These are phyloP conservation scores for Monodelphis domestica DNA, from an alignment of 2,797 vertebrate species.

Conservation along the genomic window DNA sequence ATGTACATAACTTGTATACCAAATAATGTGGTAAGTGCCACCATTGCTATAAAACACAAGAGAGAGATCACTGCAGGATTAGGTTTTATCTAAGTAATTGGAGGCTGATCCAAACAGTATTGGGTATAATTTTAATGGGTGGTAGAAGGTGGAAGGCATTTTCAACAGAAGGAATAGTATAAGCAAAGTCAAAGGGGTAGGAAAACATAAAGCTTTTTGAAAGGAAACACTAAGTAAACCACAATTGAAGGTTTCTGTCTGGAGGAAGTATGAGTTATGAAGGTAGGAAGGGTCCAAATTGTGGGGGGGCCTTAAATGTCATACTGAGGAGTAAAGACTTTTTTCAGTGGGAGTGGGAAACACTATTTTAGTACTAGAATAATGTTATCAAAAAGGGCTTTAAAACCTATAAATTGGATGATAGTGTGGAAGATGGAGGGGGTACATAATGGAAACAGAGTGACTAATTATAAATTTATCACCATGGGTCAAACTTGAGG, in stretches of 20 bases:
- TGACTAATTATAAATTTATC: not conserved
- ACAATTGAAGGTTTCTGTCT: not conserved
- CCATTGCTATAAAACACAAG: no score
- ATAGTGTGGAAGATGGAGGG: not conserved
- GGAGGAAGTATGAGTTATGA: not conserved
- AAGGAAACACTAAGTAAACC: not conserved
- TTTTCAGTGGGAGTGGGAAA: not conserved
- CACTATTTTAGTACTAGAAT: not conserved
- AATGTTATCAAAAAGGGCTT: not conserved
- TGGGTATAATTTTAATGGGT: not conserved
- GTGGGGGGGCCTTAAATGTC: not conserved
- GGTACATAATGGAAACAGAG: no score
- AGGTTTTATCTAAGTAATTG: not conserved
- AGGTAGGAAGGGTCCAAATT: not conserved
- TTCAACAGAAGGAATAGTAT: not conserved
- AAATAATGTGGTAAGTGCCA: not conserved
- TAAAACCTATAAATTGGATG: not conserved
- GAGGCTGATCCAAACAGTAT: not conserved
- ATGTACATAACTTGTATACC: not conserved
- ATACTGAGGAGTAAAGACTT: not conserved
- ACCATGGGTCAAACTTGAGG: not conserved
- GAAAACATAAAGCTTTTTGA: not conserved
- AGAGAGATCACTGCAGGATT: not conserved
- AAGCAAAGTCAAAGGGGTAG: not conserved
- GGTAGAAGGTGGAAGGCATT: not conserved